Base-by-base conservation (phyloP, 2,797 vertebrate species). In the Diplodus puntazzo region DNA sequence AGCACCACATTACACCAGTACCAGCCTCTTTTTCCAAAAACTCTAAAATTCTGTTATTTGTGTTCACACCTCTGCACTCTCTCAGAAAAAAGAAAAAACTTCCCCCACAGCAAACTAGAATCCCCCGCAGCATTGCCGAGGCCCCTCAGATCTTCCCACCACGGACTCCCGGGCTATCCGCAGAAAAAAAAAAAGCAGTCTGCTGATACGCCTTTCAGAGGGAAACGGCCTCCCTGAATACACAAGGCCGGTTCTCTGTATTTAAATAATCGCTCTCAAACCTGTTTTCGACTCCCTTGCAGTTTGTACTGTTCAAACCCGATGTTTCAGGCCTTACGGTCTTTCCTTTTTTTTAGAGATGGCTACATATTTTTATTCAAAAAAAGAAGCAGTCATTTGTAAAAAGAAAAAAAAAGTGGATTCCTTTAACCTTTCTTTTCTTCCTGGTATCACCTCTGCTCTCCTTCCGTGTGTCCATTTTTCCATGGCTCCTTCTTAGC, bases 81-180 rank as follows among this genome's bases (percentile, higher is more conserved):
- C 69, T 85, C 75, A 75, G 71, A 66, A 9, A 39, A 39, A 39
- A 39, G 8, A 39, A 34, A 34, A 34, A 34, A 82, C 78, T 27
- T 82, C 76, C 77, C 75, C 82, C 75, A 73, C 75, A 82, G 76
- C 46, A 67, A 74, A 80, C 55, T 50, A 34, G 64, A 45, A 68
- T 69, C 80, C 76, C 79, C 77, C 52, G 68, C 80, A 88, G 83
- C 88, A 67, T 59, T 8, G 72, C 73, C 53, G 60, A 39, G 69
- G 75, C 69, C 76, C 72, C 78, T 92, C 69, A 84, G 82, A 92
- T 89, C 88, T 85, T 89, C 90, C 90, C 87, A 87, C 90, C 43
- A 61, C 16, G 67, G 62, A 30, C 75, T 72, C 49, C 66, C 25
- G 71, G 71, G 73, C 68, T 67, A 54, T 75, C 62, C 39, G 45